phyloP scores from a whole-genome alignment of 2,888 invertebrate species.

The Lagria hirta region DNA sequence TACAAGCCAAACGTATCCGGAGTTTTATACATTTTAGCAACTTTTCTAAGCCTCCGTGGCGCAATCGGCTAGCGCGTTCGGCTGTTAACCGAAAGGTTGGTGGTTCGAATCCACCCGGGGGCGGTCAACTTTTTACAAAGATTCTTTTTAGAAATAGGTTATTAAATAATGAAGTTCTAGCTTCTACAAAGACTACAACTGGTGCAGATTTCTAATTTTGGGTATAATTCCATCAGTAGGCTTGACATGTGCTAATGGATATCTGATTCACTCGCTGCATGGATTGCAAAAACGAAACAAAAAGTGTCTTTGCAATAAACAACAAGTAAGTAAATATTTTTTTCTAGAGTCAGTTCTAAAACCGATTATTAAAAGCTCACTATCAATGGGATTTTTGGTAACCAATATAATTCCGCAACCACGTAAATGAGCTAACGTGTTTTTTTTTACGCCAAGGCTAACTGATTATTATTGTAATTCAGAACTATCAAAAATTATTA shows the following conservation, averaged over 20 bases:
- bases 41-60: conserved; percentile 81
- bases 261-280: conserved; percentile 37
- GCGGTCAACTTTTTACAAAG: conserved; percentile 61
- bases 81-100: conserved; percentile 99
- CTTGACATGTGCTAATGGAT: conserved; percentile 42
- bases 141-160: conserved; percentile 3
- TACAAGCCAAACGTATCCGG: no score
- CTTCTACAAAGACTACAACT: conserved; percentile 39
- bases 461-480: no score
- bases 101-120: conserved; percentile 96
- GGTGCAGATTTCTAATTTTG: conserved; percentile 40
- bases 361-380: no score
- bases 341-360: no score
- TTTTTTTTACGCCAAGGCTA: no score
- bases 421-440: no score
- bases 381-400: no score
- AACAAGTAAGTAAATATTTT: no score
- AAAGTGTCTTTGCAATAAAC: no score
- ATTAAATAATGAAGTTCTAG: conserved; percentile 32
- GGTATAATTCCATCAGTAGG: conserved; percentile 40
- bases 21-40: no score
- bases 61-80: conserved; percentile 93
- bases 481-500: no score
- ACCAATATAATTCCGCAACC: no score
- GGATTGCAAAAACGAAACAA: conserved; percentile 35